Conservation (phyloP, 2,888 invertebrate genomes). For the Meganola albula region DNA sequence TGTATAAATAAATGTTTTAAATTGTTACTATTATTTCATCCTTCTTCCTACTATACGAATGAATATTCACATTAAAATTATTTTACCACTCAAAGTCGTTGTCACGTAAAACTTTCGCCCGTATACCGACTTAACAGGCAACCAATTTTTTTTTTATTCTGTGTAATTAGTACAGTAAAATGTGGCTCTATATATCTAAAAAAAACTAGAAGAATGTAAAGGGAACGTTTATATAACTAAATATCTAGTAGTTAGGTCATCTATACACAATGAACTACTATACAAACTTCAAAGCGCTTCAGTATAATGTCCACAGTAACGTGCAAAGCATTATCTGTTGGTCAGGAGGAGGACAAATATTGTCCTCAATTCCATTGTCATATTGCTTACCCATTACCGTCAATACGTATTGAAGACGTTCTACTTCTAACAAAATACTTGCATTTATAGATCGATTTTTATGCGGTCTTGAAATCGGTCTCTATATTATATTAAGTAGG, state of each 20-base stretch:
- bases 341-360: slow-evolving; percentile 31
- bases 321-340: slow-evolving; percentile 28
- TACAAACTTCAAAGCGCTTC: too few species aligned
- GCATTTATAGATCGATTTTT: neutral
- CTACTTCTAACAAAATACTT: slow-evolving; percentile 8
- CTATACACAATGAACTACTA: neutral
- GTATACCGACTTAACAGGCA: neutral
- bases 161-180: neutral
- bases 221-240: neutral
- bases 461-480: too few species aligned
- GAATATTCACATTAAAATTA: too few species aligned
- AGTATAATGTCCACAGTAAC: slow-evolving; percentile 9
- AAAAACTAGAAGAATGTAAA: neutral
- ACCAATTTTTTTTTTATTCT: neutral
- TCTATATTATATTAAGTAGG: too few species aligned
- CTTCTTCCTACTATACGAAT: too few species aligned
- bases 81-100: too few species aligned
- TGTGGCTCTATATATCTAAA: neutral
- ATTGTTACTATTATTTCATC: too few species aligned
- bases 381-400: slow-evolving; percentile 21
- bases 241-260: neutral
- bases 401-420: slow-evolving; percentile 28
- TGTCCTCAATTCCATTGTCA: slow-evolving; percentile 25
- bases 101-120: neutral
- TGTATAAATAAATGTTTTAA: too few species aligned